Base-by-base conservation (phyloP, 1,140 invertebrate species). In the Temnothorax longispinosus region DNA sequence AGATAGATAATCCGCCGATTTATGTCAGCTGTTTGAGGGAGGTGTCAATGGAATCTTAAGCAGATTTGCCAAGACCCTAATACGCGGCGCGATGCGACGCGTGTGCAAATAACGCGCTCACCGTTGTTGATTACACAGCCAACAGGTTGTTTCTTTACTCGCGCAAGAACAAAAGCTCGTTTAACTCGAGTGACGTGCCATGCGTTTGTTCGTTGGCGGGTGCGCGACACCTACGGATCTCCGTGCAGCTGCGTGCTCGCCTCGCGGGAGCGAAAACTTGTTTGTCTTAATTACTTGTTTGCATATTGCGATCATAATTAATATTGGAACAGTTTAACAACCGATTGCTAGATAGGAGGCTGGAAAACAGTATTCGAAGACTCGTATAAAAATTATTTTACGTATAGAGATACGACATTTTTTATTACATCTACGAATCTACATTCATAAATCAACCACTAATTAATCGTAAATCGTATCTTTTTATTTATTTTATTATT, bases 111-210 rank as follows among this genome's bases (percentile, higher is more conserved):
- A 84, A 76, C 67, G 58, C 69, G 50, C 65, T 18, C 69, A 10
- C 15, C 50, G 32, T 47, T 38, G 44, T 69, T 75, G 85, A 89
- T 89, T 89, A 81, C 69, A 10, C 8, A 86, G 69, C 78, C 87
- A 80, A 85, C 80, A 69, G 74, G 78, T 88, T 88, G 86, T 65
- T 64, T 58, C 41, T 69, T 27, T 69, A 41, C 41, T 69, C 85
- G 52, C 38, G 50, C 47, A 85, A 85, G 82, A 65, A 64, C 38
- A 80, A 86, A 78, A 44, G n/a, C 76, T 81, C 62, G 50, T 69
- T 86, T 69, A 56, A 32, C 60, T 47, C 41, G 52, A 87, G 65
- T 47, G 64, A 86, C 41, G 38, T 78, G 44, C 44, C 41, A 21
- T 78, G 44, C 44, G 15, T 60, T 75, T 38, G 13, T 35, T 44